Conservation (phyloP, 1,140 invertebrate genomes). For the Pseudomyrmex dendroicus region DNA sequence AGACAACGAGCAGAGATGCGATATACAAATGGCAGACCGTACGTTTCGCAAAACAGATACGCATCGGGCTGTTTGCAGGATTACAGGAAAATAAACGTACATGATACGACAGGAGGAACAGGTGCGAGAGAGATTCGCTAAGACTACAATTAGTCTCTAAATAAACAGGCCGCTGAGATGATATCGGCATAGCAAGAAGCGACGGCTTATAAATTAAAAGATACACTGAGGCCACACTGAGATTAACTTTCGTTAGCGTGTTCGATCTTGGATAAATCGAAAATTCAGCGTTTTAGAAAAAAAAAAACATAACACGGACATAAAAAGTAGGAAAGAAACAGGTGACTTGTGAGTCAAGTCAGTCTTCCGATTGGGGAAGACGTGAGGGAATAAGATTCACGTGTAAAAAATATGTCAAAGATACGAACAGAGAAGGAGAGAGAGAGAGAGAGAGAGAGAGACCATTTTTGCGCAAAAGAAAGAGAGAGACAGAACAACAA, state of each 20-base stretch:
- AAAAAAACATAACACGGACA: no score
- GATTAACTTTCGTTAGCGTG: slow-evolving; percentile 21
- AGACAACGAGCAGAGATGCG: neutral
- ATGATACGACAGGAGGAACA: neutral
- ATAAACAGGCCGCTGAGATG: slow-evolving; percentile 4
- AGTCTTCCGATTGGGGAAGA: neutral
- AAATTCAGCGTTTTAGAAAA: no score
- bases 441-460: slow-evolving; percentile 50
- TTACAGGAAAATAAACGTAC: neutral
- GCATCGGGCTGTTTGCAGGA: slow-evolving; percentile 31
- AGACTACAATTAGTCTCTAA: slow-evolving; percentile 37
- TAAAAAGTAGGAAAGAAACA: neutral
- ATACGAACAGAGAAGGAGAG: slow-evolving; percentile 38
- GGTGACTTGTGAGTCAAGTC: neutral
- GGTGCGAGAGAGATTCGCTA: neutral
- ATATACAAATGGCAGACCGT: neutral
- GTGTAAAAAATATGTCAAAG: slow-evolving; percentile 27
- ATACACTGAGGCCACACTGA: slow-evolving; percentile 32
- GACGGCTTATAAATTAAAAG: slow-evolving; percentile 13
- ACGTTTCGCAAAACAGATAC: slow-evolving; percentile 22
- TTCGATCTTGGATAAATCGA: neutral
- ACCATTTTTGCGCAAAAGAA: slow-evolving; percentile 29
- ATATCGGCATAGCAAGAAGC: slow-evolving; percentile 43
- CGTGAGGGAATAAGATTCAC: slow-evolving; percentile 28
- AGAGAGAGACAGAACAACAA: slow-evolving; percentile 35